Conservation (phyloP, 2,888 invertebrate genomes). For the Actias luna region DNA sequence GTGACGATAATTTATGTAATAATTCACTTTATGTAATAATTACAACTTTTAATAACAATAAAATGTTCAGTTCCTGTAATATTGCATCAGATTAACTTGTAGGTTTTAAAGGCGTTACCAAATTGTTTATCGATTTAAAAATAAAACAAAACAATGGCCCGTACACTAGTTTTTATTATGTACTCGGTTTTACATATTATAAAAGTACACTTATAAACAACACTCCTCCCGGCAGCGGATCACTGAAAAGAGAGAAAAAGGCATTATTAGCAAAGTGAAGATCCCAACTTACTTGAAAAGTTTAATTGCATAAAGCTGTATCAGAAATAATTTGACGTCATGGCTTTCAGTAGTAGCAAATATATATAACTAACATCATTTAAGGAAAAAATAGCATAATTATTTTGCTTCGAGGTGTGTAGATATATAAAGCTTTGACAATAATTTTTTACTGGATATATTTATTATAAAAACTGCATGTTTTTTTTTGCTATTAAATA, state of each 20-base stretch:
- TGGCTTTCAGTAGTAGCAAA: constrained; percentile 80
- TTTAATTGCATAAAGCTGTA: constrained; percentile 18
- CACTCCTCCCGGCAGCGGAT: constrained; percentile 61
- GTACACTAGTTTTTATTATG: constrained; percentile 69
- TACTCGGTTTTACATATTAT: constrained; percentile 67
- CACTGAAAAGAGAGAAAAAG: constrained; percentile 66
- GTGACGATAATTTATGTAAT: too few species aligned
- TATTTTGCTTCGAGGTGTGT: too few species aligned
- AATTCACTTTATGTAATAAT: too few species aligned
- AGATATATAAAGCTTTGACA: too few species aligned
- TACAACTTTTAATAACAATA: too few species aligned
- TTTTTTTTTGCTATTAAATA: too few species aligned
- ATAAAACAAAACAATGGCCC: constrained; percentile 31
- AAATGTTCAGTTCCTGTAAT: too few species aligned
- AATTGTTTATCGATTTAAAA: neutral
- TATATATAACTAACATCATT: constrained; percentile 65
- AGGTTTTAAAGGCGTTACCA: neutral
- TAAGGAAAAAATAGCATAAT: too few species aligned
- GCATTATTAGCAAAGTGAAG: constrained; percentile 7
- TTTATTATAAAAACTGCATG: too few species aligned
- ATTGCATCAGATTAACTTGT: too few species aligned
- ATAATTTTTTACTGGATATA: too few species aligned
- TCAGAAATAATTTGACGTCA: constrained; percentile 67
- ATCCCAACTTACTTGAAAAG: constrained; percentile 1
- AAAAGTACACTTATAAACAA: constrained; percentile 73